phyloP scores from a whole-genome alignment of 2,888 invertebrate species.

The Pegoplata infirma region DNA sequence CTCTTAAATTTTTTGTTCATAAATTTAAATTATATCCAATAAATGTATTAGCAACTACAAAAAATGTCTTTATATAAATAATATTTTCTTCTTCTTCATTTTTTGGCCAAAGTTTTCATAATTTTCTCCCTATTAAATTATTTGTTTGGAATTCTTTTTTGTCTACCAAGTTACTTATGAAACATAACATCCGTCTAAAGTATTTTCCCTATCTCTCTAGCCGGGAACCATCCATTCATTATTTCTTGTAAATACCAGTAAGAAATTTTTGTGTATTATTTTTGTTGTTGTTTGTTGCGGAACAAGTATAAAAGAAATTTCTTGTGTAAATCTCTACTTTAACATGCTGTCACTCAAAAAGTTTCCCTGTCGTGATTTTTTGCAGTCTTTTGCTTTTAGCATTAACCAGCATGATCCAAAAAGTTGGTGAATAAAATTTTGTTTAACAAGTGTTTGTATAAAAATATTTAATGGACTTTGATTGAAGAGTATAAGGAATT shows the following conservation, averaged over 20 bases:
- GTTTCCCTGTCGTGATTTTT: neutral
- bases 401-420: conserved; percentile 17
- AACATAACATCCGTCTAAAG: neutral
- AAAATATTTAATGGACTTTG: neutral
- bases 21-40: conserved; percentile 6
- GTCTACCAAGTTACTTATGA: conserved; percentile 27
- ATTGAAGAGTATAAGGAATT: too few species aligned
- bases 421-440: conserved; percentile 5
- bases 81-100: neutral
- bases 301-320: neutral
- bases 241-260: conserved; percentile 18
- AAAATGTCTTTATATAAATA: neutral
- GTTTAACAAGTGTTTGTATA: conserved; percentile 1
- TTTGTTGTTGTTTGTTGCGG: neutral
- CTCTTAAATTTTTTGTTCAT: neutral
- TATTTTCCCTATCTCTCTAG: neutral
- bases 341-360: conserved; percentile 27
- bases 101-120: neutral
- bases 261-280: neutral
- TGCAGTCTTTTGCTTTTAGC: neutral
- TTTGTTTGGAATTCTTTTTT: neutral
- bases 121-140: neutral
- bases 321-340: conserved; percentile 11
- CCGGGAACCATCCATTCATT: conserved; percentile 1
- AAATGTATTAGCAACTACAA: neutral